These are phyloP conservation scores for Latrodectus hesperus DNA, from an alignment of 2,888 invertebrate genomes.

Conservation along the genomic window DNA sequence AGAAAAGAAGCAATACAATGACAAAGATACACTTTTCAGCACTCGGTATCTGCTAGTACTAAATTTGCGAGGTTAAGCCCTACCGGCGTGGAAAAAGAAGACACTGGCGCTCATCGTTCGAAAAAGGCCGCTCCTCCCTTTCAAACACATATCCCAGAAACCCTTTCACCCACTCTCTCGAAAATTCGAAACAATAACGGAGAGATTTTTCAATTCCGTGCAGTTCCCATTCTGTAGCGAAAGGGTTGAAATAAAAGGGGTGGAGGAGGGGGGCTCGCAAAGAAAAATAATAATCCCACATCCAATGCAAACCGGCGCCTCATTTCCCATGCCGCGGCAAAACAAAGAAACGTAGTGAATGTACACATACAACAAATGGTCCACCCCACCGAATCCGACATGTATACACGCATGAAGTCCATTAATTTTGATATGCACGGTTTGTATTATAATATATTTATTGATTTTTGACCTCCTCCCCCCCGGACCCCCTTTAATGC, in stretches of 20 bases:
- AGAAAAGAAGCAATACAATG: no score
- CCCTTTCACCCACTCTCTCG: constrained; percentile 19
- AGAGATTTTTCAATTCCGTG: constrained; percentile 38
- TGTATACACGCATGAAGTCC: constrained; percentile 66
- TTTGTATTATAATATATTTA: constrained; percentile 68
- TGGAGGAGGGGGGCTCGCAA: constrained; percentile 25
- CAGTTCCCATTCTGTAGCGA: constrained; percentile 58
- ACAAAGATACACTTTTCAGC: no score
- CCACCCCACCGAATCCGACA: constrained; percentile 47
- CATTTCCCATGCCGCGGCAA: constrained; percentile 61
- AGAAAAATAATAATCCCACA: constrained; percentile 54
- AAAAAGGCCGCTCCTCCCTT: background rate
- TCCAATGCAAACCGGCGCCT: constrained; percentile 63
- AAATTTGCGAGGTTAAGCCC: no score
- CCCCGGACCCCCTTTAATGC: constrained; percentile 54
- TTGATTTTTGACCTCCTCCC: constrained; percentile 61
- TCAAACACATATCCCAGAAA: background rate
- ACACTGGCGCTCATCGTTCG: background rate
- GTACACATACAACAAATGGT: constrained; percentile 66
- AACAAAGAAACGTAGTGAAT: constrained; percentile 60
- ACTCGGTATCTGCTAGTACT: no score
- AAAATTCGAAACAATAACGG: constrained; percentile 45
- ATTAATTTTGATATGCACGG: constrained; percentile 69
- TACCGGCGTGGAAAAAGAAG: background rate
- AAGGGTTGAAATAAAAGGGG: constrained; percentile 56